Evolutionary conservation across 2,113 vertebrate genomes (phyloP), one percentile per base, ranked within the genome.

Genomic region (Scomber japonicus): DNA sequence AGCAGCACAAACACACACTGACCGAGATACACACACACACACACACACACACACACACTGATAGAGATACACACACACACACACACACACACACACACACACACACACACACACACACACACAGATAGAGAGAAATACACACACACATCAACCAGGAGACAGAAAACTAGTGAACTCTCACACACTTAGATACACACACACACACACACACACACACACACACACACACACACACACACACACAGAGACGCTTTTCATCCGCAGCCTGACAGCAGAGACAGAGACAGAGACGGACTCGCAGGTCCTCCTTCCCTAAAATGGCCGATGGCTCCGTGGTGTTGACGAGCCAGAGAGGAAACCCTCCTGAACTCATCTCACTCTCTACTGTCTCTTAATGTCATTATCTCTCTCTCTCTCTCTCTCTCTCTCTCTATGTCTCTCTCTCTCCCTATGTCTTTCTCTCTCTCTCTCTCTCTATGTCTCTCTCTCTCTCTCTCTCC

Each of bases 261-360:
- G 55, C 68, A 57, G 56, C 66, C 61, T 11, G 35, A n/a, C n/a
- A n/a, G n/a, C n/a, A n/a, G n/a, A n/a, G n/a, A n/a, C n/a, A n/a
- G n/a, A n/a, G n/a, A 61, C 57, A 61, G 2, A 76, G 2, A 63
- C 63, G 67, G 56, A 35, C 68, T 45, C 2, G 35, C 63, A 64
- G 64, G 60, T 71, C 35, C 78, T 64, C 12, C 50, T 55, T 17
- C 31, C 24, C 77, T 85, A 88, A 91, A 77, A 91, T 88, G 87
- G 76, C 83, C 46, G 71, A 84, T 46, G 3, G 65, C 40, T 64
- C 50, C 14, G 4, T 70, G 53, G 64, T 17, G 3, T 10, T 0
- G 50, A 45, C 19, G 62, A 75, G 70, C 15, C 5, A n/a, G n/a
- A 0, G n/a, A 71, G 45, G 70, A 67, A 78, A 46, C 5, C 40